These are phyloP conservation scores for Mythimna loreyi DNA, from an alignment of 2,888 invertebrate genomes.

Conservation along the genomic window DNA sequence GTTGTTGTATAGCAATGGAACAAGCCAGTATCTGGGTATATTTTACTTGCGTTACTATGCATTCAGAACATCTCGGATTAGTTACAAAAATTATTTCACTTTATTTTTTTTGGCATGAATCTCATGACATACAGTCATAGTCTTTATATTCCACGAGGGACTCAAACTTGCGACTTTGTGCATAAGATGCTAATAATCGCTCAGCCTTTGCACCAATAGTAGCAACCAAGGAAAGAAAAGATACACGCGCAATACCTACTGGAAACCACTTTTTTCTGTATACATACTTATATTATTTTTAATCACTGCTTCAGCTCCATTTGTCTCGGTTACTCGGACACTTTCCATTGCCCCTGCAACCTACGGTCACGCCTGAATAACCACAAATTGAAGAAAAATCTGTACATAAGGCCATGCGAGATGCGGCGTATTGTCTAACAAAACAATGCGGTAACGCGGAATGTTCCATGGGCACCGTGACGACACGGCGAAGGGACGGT, in stretches of 20 bases:
- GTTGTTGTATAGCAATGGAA: not conserved
- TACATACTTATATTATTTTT: no score
- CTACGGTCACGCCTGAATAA: slow-evolving; percentile 14
- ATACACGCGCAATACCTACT: no score
- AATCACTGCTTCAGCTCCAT: not conserved
- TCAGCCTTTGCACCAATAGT: no score
- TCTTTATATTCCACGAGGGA: no score
- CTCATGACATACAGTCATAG: no score
- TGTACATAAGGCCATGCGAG: slow-evolving; percentile 26
- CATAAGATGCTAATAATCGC: no score
- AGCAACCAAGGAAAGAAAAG: no score
- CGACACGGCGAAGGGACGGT: slow-evolving; percentile 37
- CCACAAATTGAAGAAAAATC: slow-evolving; percentile 5
- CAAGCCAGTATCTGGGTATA: not conserved
- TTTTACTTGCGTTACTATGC: not conserved
- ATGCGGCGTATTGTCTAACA: slow-evolving; percentile 21
- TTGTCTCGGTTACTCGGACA: slow-evolving; percentile 2
- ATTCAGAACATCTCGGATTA: not conserved
- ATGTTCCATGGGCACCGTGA: slow-evolving; percentile 35
- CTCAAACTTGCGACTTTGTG: no score
- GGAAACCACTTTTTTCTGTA: no score
- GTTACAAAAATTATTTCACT: no score
- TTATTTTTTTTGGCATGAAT: no score
- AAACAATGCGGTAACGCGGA: slow-evolving; percentile 39
- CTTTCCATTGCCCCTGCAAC: slow-evolving; percentile 28